Conservation (phyloP, 2,888 invertebrate species). For the Drosophila anomalata region DNA sequence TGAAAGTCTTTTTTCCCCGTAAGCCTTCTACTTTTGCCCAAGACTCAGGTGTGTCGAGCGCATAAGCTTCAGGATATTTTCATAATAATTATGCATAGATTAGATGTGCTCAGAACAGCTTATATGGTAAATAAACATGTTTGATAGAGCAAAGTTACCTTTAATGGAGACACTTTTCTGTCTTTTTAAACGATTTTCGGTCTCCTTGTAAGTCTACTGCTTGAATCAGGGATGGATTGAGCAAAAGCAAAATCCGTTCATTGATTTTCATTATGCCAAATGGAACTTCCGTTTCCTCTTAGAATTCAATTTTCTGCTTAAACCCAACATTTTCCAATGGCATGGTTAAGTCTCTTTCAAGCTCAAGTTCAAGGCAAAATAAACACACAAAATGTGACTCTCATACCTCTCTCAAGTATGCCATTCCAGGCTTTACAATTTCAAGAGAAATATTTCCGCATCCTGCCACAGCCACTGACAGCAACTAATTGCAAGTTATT, state of each 20-base stretch:
- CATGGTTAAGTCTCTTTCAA: conserved; percentile 45
- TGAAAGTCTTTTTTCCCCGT: conserved; percentile 19
- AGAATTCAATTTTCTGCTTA: conserved; percentile 8
- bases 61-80: conserved; percentile 26
- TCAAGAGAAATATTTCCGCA: conserved; percentile 35
- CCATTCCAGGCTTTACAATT: conserved; percentile 17
- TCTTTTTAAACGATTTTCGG: conserved; percentile 9
- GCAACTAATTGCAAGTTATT: conserved; percentile 72
- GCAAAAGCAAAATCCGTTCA: conserved; percentile 37
- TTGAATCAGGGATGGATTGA: background rate
- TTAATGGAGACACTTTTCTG: conserved; percentile 4
- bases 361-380: conserved; percentile 62
- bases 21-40: conserved; percentile 48
- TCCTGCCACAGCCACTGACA: conserved; percentile 52
- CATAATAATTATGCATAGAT: conserved; percentile 53
- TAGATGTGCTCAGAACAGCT: conserved; percentile 20
- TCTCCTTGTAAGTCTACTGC: conserved; percentile 18
- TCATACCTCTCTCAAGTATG: conserved; percentile 22
- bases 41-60: conserved; percentile 30
- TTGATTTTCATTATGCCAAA: conserved; percentile 65
- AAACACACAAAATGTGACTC: conserved; percentile 32
- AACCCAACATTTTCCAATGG: conserved; percentile 60
- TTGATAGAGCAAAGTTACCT: background rate
- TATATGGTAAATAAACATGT: conserved; percentile 25
- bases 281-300: conserved; percentile 58